Evolutionary conservation across 2,888 invertebrate species (phyloP).

Genomic region (Linyphia triangularis): DNA sequence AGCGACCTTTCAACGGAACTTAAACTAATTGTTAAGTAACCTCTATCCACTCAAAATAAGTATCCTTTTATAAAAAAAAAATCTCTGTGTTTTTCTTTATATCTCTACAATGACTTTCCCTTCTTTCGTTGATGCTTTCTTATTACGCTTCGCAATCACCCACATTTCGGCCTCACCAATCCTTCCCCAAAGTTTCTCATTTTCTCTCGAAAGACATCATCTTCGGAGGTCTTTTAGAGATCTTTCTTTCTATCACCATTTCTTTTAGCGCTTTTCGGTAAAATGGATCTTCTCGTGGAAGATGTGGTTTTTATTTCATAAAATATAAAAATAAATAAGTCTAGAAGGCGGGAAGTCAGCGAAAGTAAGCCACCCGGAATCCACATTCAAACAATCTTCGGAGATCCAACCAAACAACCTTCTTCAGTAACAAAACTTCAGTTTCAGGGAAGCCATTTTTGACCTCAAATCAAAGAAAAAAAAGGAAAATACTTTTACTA

Average conservation of each 20-base stretch:
- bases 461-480: background rate
- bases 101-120: background rate
- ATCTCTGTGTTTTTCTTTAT: background rate
- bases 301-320: conserved; percentile 50
- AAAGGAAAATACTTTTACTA: no score
- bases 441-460: background rate
- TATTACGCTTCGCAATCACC: conserved; percentile 27
- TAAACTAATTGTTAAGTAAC: no score
- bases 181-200: conserved; percentile 45
- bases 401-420: background rate
- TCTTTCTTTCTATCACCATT: conserved; percentile 18
- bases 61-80: no score
- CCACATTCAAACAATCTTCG: conserved; percentile 48
- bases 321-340: conserved; percentile 5
- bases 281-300: conserved; percentile 42
- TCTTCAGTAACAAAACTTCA: background rate
- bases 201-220: conserved; percentile 44
- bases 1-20: no score
- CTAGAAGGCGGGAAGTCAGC: conserved; percentile 1
- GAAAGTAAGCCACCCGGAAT: conserved; percentile 31
- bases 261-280: background rate
- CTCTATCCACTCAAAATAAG: no score
- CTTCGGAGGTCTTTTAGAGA: conserved; percentile 7
- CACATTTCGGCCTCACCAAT: conserved; percentile 2
- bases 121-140: conserved; percentile 31